phyloP scores from a whole-genome alignment of 2,888 invertebrate species.

The Cheilosia scutellata region DNA sequence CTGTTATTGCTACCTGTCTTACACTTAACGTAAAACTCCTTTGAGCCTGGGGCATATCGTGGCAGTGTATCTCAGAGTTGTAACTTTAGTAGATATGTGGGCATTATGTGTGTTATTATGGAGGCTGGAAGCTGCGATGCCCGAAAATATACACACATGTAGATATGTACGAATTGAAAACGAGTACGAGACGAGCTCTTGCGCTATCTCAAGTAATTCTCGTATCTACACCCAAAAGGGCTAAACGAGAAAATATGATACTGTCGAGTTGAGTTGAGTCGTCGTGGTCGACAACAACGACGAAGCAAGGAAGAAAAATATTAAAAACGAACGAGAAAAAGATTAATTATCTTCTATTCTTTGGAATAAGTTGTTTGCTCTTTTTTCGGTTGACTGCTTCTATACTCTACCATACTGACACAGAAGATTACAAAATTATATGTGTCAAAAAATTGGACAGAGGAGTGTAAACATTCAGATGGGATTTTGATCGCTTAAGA shows the following conservation, averaged over 20 bases:
- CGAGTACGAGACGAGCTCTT: conserved; percentile 12
- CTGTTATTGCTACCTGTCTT: conserved; percentile 73
- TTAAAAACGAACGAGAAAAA: conserved; percentile 54
- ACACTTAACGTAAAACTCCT: conserved; percentile 54
- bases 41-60: conserved; percentile 37
- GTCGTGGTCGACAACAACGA: not conserved
- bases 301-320: conserved; percentile 20
- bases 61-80: conserved; percentile 52
- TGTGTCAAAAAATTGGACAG: conserved; percentile 64
- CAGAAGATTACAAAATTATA: conserved; percentile 59
- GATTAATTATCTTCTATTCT: conserved; percentile 74
- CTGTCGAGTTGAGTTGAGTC: conserved; percentile 25
- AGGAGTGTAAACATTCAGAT: conserved; percentile 61
- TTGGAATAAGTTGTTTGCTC: conserved; percentile 50
- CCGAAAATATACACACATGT: conserved; percentile 48
- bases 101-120: conserved; percentile 64
- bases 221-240: conserved; percentile 49
- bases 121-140: conserved; percentile 16
- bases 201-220: conserved; percentile 43
- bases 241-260: conserved; percentile 70
- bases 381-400: conserved; percentile 43
- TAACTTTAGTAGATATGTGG: conserved; percentile 63
- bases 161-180: conserved; percentile 9
- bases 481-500: conserved; percentile 58
- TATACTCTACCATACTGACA: conserved; percentile 23